Percentiles rank a stretch among this genome's conserved stretches.
Evolutionary conservation across 2,113 vertebrate species (phyloP).

Genomic region (Gadus chalcogrammus): DNA sequence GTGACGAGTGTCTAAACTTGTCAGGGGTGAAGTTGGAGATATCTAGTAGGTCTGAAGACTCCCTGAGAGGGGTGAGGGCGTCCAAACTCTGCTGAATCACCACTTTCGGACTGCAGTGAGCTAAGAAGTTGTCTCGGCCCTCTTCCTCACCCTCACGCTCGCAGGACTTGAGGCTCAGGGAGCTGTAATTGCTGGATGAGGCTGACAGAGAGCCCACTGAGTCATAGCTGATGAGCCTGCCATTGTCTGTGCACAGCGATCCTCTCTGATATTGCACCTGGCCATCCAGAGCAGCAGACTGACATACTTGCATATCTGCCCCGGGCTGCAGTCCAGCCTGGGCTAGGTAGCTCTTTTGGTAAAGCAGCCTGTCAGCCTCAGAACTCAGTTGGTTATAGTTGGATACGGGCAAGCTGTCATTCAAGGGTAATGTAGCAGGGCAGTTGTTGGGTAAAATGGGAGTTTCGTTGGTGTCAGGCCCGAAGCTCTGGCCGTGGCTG

Average conservation of each 20-base stretch:
- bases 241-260: constrained; percentile 87
- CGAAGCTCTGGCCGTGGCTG: constrained; percentile 74
- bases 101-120: constrained; percentile 97
- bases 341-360: constrained; percentile 88
- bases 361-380: constrained; percentile 85
- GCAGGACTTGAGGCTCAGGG: constrained; percentile 93
- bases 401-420: constrained; percentile 77
- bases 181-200: constrained; percentile 94
- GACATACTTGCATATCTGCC: constrained; percentile 90
- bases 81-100: constrained; percentile 98
- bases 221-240: constrained; percentile 95
- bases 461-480: constrained; percentile 77
- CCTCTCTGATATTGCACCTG: constrained; percentile 93
- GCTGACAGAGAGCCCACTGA: constrained; percentile 93
- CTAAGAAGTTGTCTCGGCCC: constrained; percentile 92
- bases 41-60: constrained; percentile 96
- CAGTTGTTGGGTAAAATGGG: constrained; percentile 80
- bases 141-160: constrained; percentile 95
- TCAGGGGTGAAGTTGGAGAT: constrained; percentile 99
- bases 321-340: constrained; percentile 84
- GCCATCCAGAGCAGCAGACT: constrained; percentile 85
- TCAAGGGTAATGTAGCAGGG: constrained; percentile 64
- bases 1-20: constrained; percentile 95
- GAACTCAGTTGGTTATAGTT: constrained; percentile 83
- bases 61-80: constrained; percentile 91